Base-by-base conservation (phyloP, 2,888 invertebrate species). In the Megalurothrips usitatus region DNA sequence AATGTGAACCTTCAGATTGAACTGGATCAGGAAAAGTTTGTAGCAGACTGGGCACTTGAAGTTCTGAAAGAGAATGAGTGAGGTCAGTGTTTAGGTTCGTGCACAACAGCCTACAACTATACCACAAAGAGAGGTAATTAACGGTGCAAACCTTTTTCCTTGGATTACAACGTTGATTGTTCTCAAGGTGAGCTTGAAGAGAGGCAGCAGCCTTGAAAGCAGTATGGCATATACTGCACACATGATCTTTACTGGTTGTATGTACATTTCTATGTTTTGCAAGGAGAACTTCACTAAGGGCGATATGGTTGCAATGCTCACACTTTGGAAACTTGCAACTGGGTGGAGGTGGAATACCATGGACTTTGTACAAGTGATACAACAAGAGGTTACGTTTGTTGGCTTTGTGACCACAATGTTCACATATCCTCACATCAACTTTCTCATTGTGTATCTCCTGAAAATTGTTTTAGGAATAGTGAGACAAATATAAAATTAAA, bases 321-420 rank as follows among this genome's bases (percentile, higher is more conserved):
- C 96, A 96, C 86, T 93, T 94, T 0, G 95, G 95, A 86, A 95
- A 96, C 81, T 89, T 89, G 86, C 92, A 92, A 80, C 91, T 90
- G 79, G 91, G 88, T 1, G 94, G 92, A 11, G 94, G 93, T 79
- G 89, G 88, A 58, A 95, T 89, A 82, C 92, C 92, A 88, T 96
- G 96, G 85, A 94, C 94, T 0, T 92, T 91, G 84, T 93, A 93
- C 86, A 94, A 88, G 86, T 96, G 96, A 86, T 94, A 94, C 85
- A 94, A 88, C 82, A 95, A 88, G 83, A 93, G 90, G 84, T 93
- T 93, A 83, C 93, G 90, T 85, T 93, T 94, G 1, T 89, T 88
- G 34, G 94, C 93, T 85, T 92, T 92, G 85, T 93, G 92, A 0
- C 96, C 96, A 87, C 96, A 96, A 84, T 94, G 92, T 86, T 96